Evolutionary conservation across 2,113 vertebrate species (phyloP), one percentile per base, ranked within the genome.

Genomic region (Campylomormyrus numenius): DNA sequence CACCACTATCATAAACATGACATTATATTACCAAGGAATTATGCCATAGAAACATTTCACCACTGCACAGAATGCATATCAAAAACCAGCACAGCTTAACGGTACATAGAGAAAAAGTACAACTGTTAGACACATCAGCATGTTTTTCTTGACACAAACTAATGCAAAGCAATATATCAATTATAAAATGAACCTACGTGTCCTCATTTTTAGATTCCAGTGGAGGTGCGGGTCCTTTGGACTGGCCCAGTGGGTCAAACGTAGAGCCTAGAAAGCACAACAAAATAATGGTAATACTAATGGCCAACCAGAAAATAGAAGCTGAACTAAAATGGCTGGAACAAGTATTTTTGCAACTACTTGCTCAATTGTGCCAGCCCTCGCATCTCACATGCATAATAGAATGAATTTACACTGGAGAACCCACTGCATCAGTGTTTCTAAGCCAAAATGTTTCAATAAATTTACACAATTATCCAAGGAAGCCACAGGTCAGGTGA

Each of bases 241-340:
- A 95, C 91, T 98, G 98, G 24, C 97, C 97, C 90, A 99, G 95
- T 53, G 97, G 97, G 94, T 99, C 98, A 97, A 98, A 98, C 1
- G 92, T 91, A 92, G 97, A 96, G 89, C 97, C 98, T 99, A 91
- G 46, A 95, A 91, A 94, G 15, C 17, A 53, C 13, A 87, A 27
- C 8, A 46, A 85, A 85, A 24, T 46, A 85, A 85, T 48, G 83
- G 17, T n/a, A 9, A 84, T 42, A 19, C 80, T 84, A 84, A 39
- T 35, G 74, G 74, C 13, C 35, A 19, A 42, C 74, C 11, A 39
- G 74, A 42, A 42, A 19, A 80, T 19, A 42, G 21, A 35, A 84
- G 17, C 19, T 17, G 39, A 46, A 46, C 13, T 77, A 31, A 77
- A 77, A 77, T 1, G 31, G 31, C 70, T 77, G 70, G 66, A 74